Conservation (phyloP, 2,888 invertebrate genomes). For the Oscheius onirici region DNA sequence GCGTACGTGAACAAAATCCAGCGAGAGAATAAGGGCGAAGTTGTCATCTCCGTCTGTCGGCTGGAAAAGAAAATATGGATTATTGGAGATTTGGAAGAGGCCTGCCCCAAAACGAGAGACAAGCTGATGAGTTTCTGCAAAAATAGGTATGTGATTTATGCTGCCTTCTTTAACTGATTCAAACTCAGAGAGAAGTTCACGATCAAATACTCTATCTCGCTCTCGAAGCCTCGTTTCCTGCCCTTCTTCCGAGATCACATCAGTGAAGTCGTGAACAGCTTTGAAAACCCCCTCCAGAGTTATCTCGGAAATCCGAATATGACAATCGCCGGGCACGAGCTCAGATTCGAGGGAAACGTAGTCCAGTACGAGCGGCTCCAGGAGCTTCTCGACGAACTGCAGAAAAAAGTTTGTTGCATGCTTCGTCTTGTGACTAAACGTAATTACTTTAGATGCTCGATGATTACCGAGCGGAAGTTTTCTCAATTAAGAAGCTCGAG, state of each 20-base stretch:
- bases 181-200: no score
- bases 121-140: not conserved
- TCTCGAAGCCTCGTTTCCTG: conserved; percentile 2
- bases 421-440: not conserved
- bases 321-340: no score
- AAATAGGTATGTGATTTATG: not conserved
- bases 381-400: not conserved
- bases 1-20: conserved; percentile 7
- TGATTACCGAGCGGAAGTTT: not conserved
- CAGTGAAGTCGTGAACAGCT: not conserved
- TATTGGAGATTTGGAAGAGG: not conserved
- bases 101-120: not conserved
- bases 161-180: no score
- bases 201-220: not conserved
- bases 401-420: not conserved
- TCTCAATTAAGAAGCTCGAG: not conserved
- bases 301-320: no score
- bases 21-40: not conserved
- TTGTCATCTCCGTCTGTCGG: not conserved
- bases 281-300: no score
- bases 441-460: not conserved
- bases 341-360: not conserved
- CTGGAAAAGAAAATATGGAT: not conserved
- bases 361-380: not conserved
- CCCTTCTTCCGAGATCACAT: not conserved